Evolutionary conservation across 2,113 vertebrate species (phyloP), one percentile per base, ranked within the genome.

Genomic region (Picathartes gymnocephalus): DNA sequence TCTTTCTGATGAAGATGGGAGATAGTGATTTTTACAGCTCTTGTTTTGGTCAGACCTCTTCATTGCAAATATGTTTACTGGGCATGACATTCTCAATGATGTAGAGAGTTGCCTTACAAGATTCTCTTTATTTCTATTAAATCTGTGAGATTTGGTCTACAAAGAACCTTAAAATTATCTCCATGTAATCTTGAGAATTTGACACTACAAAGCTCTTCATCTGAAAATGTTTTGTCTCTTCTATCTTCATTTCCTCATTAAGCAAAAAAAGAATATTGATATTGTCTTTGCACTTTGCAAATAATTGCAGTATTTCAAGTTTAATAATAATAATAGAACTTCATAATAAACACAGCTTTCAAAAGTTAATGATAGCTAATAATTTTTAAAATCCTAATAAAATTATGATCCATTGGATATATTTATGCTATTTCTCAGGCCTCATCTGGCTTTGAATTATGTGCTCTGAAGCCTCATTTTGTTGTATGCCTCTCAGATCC

Each of bases 331-430:
- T 71, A 81, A 35, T 56, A 56, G 15, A 83, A 51, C 9, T 68
- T 60, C 33, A n/a, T 53, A 51, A 72, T 33, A 68, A 93, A 80
- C 20, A 64, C 5, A 31, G 27, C 27, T 86, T 95, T 70, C 57
- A 88, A 93, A 65, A 79, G 17, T 27, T 74, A 62, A 79, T 68
- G 14, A 71, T 47, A 39, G 37, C 31, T 57, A 74, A 24, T 17
- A 1, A 27, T 40, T 79, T 78, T 31, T 1, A 5, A 90, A 80
- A 88, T 56, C 13, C 40, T 71, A 19, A 57, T 44, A 69, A 42
- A 69, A 81, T 5, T 30, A 39, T 0, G 0, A 45, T 53, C 31
- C 10, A 27, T 30, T 76, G 15, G 31, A 50, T 73, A 45, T 31
- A 54, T 40, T 86, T 7, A 70, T 54, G 30, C 3, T 90, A 25